These are phyloP conservation scores for Azorinus chamasolen DNA, from an alignment of 2,888 invertebrate species.

Conservation along the genomic window DNA sequence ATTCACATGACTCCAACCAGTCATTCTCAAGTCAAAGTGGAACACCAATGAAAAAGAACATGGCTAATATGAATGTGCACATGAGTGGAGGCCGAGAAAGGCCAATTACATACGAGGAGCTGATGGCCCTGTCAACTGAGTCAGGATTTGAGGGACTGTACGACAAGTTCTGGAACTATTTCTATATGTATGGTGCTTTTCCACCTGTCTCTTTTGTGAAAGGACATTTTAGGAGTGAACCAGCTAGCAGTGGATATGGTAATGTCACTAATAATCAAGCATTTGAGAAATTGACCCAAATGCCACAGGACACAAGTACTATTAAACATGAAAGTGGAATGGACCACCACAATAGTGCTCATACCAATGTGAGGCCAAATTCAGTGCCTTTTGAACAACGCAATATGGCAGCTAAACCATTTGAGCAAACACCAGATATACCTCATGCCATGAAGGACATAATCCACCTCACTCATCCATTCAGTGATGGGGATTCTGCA, in stretches of 20 bases:
- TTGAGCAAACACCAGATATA: slow-evolving; percentile 8
- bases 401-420: neutral
- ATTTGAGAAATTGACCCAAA: too few relatives aligned
- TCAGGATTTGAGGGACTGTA: slow-evolving; percentile 71
- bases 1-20: slow-evolving; percentile 62
- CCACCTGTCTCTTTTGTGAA: slow-evolving; percentile 64
- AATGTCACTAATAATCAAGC: neutral
- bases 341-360: too few relatives aligned
- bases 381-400: slow-evolving; percentile 18
- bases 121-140: slow-evolving; percentile 64
- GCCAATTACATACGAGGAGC: slow-evolving; percentile 67
- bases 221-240: too few relatives aligned
- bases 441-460: neutral
- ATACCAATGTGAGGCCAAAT: neutral
- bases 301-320: too few relatives aligned
- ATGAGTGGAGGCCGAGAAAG: slow-evolving; percentile 42
- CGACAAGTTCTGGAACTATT: slow-evolving; percentile 81
- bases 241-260: too few relatives aligned
- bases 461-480: slow-evolving; percentile 20
- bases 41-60: slow-evolving; percentile 46
- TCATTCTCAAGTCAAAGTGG: slow-evolving; percentile 38
- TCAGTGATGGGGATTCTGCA: slow-evolving; percentile 15
- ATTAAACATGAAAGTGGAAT: too few relatives aligned
- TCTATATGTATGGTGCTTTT: slow-evolving; percentile 77
- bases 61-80: neutral